Percentiles rank a stretch among this genome's conserved stretches.
Conservation (phyloP, 2,797 vertebrate species). For the Enteromius mattozi region DNA sequence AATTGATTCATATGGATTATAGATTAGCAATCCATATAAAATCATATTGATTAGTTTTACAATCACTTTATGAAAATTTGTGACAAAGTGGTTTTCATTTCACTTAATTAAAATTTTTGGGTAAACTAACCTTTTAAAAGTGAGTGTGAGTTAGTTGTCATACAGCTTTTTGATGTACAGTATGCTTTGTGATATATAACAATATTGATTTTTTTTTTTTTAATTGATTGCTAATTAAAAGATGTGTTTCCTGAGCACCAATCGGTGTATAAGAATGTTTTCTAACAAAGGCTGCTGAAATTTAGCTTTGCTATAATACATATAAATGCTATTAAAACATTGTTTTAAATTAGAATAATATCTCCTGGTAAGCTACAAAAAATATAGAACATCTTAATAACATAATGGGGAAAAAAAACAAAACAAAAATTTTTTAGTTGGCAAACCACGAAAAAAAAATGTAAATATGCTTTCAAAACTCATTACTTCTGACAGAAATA, state of each 20-base stretch:
- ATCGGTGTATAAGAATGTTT: not conserved
- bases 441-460: not conserved
- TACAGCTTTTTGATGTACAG: not conserved
- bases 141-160: not conserved
- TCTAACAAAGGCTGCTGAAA: not conserved
- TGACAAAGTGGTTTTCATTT: not conserved
- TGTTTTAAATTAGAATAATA: not conserved
- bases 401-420: not conserved
- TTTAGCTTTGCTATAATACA: not conserved
- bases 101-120: not conserved
- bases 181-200: not conserved
- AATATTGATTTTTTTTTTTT: not conserved
- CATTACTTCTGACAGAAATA: constrained; percentile 7
- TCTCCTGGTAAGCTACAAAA: not conserved
- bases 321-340: not conserved
- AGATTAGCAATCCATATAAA: not conserved
- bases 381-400: not conserved
- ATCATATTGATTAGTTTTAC: not conserved
- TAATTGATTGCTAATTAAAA: not conserved
- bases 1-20: not conserved
- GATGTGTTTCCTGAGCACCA: not conserved
- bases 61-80: not conserved
- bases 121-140: not conserved
- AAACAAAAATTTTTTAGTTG: too few species aligned
- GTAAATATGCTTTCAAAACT: constrained; percentile 4